These are phyloP conservation scores for Nasonia longicornis DNA, from an alignment of 1,140 invertebrate genomes.

Conservation along the genomic window DNA sequence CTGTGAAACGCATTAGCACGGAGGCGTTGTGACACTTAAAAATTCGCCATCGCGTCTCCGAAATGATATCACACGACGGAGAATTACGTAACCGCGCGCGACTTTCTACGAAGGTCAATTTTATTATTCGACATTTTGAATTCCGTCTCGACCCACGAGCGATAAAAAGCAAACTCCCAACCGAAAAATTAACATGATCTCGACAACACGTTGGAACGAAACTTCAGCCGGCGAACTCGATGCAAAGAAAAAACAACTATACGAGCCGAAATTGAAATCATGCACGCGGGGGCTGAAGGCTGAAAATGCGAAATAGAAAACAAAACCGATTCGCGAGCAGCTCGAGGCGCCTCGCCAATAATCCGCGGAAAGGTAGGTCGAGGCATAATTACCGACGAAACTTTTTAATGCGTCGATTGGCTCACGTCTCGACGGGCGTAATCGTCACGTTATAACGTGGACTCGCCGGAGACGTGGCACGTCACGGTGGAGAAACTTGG, in stretches of 20 bases:
- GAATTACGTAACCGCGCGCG: too few species aligned
- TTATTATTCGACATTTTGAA: too few species aligned
- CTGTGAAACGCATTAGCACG: too few species aligned
- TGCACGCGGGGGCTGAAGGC: background rate
- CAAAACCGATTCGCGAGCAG: constrained; percentile 11
- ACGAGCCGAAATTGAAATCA: constrained; percentile 8
- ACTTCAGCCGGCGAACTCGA: background rate
- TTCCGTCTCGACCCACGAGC: too few species aligned
- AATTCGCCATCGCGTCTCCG: too few species aligned
- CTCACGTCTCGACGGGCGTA: background rate
- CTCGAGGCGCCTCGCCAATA: background rate
- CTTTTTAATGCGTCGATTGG: constrained; percentile 49
- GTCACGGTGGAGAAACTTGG: background rate
- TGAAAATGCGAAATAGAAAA: background rate
- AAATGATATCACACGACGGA: too few species aligned
- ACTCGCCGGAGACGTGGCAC: background rate
- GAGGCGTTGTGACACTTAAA: too few species aligned
- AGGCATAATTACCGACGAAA: constrained; percentile 51
- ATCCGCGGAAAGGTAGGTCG: constrained; percentile 36
- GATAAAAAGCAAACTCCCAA: background rate
- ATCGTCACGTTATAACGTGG: constrained; percentile 13
- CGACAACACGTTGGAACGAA: background rate
- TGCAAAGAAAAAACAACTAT: background rate
- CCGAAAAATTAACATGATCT: too few species aligned
- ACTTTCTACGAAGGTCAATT: too few species aligned